Evolutionary conservation across 2,888 invertebrate genomes (phyloP), one percentile per base, ranked within the genome.

Genomic region (Rhagium mordax): DNA sequence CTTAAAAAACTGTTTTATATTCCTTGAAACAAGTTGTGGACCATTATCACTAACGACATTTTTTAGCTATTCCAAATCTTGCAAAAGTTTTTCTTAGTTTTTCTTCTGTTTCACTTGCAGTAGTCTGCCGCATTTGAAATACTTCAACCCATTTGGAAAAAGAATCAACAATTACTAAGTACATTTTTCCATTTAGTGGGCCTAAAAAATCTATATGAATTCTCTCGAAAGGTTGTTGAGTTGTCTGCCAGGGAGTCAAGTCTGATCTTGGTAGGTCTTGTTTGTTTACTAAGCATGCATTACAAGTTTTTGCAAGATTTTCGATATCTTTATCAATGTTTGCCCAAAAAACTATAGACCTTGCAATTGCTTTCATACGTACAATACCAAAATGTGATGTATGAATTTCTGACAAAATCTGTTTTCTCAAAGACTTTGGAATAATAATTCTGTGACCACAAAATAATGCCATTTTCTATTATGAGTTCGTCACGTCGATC

Each of bases 181-280:
- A 69, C 69, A 69, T 69, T 0, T 69, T 60, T 48, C 69, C 69
- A 13, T 15, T 41, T 15, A 59, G 7, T 13, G 57, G 61, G 3
- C 87, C 87, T 8, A 87, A 86, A 80, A 86, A 87, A 76, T 89
- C 88, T 10, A 86, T 78, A 78, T 88, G 87, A 4, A 88, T 72
- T 16, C 24, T 24, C 3, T 6, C 6, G 24, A 24, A 86, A 15
- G 83, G 81, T 51, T 76, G 70, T 2, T 70, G 72, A 16, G 85
- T 70, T 70, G 75, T 80, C 29, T 71, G 77, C 77, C 80, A 81
- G 18, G 80, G 70, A 7, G 68, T 68, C 24, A 68, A 21, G 13
- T 20, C 49, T n/a, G 78, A 74, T 78, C 81, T 83, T n/a, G 71
- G 71, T 61, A 82, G 80, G 33, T 81, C 77, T 69, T 81, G 83